Conservation (phyloP, 2,797 vertebrate genomes). For the Intellagama lesueurii region DNA sequence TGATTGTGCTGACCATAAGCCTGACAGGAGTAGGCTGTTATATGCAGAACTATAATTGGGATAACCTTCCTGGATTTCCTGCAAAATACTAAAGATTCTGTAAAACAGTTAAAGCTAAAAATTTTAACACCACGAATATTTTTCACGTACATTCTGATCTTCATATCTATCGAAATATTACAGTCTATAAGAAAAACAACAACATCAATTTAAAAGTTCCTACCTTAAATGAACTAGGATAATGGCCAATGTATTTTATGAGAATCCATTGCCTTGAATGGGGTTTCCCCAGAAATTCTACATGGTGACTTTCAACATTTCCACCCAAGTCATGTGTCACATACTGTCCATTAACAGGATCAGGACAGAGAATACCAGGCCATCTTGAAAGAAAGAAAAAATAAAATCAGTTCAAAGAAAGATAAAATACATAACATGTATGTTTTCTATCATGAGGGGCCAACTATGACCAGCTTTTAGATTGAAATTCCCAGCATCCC, state of each 20-base stretch:
- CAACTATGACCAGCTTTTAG: too few species aligned
- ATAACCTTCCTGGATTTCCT: neutral
- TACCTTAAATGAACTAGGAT: slow-evolving; percentile 61
- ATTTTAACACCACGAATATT: neutral
- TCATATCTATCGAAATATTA: neutral
- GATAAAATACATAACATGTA: slow-evolving; percentile 9
- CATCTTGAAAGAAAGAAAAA: slow-evolving; percentile 62
- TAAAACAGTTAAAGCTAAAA: neutral
- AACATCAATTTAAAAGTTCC: neutral
- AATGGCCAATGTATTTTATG: slow-evolving; percentile 47
- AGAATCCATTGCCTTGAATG: slow-evolving; percentile 64
- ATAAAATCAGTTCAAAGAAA: slow-evolving; percentile 38
- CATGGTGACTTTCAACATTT: slow-evolving; percentile 63
- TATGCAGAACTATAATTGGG: neutral
- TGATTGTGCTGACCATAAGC: neutral
- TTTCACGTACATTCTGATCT: neutral
- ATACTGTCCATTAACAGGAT: slow-evolving; percentile 56
- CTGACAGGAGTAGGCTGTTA: neutral
- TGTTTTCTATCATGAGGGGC: too few species aligned
- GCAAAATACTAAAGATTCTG: neutral
- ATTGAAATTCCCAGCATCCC: too few species aligned
- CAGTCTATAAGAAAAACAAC: neutral
- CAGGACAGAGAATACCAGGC: slow-evolving; percentile 66
- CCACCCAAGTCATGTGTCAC: slow-evolving; percentile 47
- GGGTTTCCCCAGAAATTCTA: slow-evolving; percentile 70